Base-by-base conservation (phyloP, 1,140 invertebrate species). In the Drosophila novamexicana region DNA sequence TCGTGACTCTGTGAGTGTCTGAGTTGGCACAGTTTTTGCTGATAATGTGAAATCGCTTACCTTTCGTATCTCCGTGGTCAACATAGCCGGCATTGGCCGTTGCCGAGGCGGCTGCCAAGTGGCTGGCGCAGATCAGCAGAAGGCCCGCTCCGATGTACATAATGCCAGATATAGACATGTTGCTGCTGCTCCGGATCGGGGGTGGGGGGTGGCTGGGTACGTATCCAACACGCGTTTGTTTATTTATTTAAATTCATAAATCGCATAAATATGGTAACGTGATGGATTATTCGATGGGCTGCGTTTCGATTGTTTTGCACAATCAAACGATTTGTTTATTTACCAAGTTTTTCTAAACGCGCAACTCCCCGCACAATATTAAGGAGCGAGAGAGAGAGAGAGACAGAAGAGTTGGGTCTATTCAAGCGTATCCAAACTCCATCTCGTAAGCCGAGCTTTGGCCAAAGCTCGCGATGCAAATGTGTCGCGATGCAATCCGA, bases 41-140 rank as follows among this genome's bases (percentile, higher is more conserved):
- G 42, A 65, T 57, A 62, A 62, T 59, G 69, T 44, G 53, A 44
- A 75, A 75, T 53, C 40, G 79, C 89, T 88, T 81, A 91, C 90
- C 90, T 91, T 91, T 91, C 74, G 85, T 91, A 77, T 91, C 78
- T 62, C 85, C 90, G 62, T 82, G 72, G 78, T 91, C 90, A 18
- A 84, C 90, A 66, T 91, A 91, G 66, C 90, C 90, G 44, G 89
- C 70, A 62, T 90, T 91, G 54, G 76, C 69, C 34, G 66, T 70
- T 40, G 68, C 75, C 14, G 81, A 73, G 53, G 70, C 64, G 34
- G 39, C 40, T 36, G 29, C 37, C 34, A 42, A 32, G 1, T 53
- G 45, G 16, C 42, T 50, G 52, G 49, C 32, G 57, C 47, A 75
- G 64, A 76, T 77, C 61, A 80, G 72, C 64, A 45, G 8, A 53